Percentiles rank a stretch among this genome's conserved stretches.
phyloP scores from a whole-genome alignment of 1,140 invertebrate genomes.

The Pentalonia nigronervosa region DNA sequence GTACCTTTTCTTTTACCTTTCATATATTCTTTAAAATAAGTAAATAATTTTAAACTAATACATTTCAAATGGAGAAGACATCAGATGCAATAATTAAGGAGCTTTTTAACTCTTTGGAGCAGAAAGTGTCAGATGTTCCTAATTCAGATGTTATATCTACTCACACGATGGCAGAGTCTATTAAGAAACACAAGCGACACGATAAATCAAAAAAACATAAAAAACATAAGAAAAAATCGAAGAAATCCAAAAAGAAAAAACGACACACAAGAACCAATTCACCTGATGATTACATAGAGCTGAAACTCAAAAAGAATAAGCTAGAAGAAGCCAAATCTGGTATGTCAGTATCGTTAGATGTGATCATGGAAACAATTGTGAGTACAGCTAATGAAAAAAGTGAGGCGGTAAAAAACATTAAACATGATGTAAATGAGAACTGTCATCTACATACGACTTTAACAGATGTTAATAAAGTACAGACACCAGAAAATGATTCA shows the following conservation, averaged over 20 bases:
- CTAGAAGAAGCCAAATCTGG: conserved; percentile 37
- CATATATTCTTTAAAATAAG: not conserved
- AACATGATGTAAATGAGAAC: not conserved
- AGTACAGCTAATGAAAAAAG: conserved; percentile 44
- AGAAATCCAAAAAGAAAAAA: conserved; percentile 66
- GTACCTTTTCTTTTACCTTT: not conserved
- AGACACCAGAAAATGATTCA: not conserved
- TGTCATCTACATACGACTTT: not conserved
- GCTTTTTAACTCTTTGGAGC: conserved; percentile 1
- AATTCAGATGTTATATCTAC: not conserved
- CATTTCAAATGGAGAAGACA: conserved; percentile 29
- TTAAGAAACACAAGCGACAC: conserved; percentile 58
- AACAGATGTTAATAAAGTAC: not conserved
- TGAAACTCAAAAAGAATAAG: conserved; percentile 35
- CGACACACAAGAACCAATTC: not conserved
- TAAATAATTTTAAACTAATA: not conserved
- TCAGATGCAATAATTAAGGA: conserved; percentile 31
- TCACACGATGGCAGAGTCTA: not conserved
- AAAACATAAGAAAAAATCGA: conserved; percentile 69
- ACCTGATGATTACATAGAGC: not conserved
- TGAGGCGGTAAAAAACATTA: not conserved
- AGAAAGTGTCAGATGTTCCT: not conserved
- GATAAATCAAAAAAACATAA: conserved; percentile 66
- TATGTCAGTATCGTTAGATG: conserved; percentile 37
- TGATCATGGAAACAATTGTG: conserved; percentile 41